Evolutionary conservation across 2,797 vertebrate genomes (phyloP), one percentile per base, ranked within the genome.

Genomic region (Sebastiscus albofasciatus): DNA sequence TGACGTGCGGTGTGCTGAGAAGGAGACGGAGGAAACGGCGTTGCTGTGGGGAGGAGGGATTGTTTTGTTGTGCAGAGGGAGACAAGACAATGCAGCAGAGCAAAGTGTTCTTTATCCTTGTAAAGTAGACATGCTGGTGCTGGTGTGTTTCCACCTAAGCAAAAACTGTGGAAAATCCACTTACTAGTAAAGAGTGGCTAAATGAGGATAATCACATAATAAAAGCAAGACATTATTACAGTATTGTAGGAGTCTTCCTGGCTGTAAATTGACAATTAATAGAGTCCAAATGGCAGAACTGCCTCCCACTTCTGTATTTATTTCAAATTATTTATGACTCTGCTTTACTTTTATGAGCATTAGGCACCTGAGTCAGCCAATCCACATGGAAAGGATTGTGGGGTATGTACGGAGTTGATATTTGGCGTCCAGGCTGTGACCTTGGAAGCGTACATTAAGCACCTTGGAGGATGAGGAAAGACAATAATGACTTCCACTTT

Each of bases 61-160:
- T 55, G 77, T 42, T 75, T 60, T 71, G 66, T 54, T 72, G 65
- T 72, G 62, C 34, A 36, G 67, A 56, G 26, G 33, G 42, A 72
- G 27, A 20, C 12, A 54, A 14, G 42, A 36, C 49, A 31, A 33
- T 12, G 29, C 59, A 33, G 2, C 13, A 24, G 58, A 16, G 13
- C 8, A 60, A 74, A 26, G 20, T 4, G 5, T 46, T 61, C 24
- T 65, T 82, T 20, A 58, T 70, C 36, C 16, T 18, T 2, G 1
- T 33, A 26, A 46, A 27, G 33, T 26, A 61, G 14, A 77, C 14
- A 1, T 6, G 20, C 12, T 70, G 60, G 5, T 55, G 22, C 20
- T 64, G 18, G 12, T 72, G 67, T 4, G 5, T 12, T 67, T 29
- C 24, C 13, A 14, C 31, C 11, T 10, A 26, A 24, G 26, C 14